Conservation (phyloP, 35 echinoderm and acorn worm genomes). For the Acanthaster planci region DNA sequence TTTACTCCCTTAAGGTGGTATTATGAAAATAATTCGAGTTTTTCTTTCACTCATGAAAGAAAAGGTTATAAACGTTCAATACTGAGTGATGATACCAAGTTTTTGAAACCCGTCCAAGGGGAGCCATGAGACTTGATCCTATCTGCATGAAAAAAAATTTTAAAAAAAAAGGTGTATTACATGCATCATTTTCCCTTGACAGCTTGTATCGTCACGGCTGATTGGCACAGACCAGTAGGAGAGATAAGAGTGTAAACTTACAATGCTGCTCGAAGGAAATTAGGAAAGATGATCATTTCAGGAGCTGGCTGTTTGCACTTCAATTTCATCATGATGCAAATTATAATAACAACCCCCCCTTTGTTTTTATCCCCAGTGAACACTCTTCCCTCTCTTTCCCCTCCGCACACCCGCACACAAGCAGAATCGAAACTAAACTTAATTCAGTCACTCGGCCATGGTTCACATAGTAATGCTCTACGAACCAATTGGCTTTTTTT, state of each 20-base stretch:
- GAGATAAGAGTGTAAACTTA: constrained; percentile 19
- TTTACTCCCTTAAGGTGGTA: no score
- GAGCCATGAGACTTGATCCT: no score
- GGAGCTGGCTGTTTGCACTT: background rate
- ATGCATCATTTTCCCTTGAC: background rate
- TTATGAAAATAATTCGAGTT: no score
- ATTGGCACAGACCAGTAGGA: background rate
- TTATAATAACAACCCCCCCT: background rate
- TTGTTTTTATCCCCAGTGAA: background rate
- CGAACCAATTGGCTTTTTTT: constrained; percentile 8
- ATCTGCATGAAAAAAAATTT: no score
- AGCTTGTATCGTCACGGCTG: constrained; percentile 3
- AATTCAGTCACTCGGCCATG: background rate
- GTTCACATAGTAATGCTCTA: background rate
- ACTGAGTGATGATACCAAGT: no score
- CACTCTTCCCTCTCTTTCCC: no score
- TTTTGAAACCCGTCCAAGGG: no score
- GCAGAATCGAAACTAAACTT: background rate
- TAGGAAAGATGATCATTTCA: constrained; percentile 25
- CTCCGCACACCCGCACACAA: background rate
- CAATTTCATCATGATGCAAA: background rate
- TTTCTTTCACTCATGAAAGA: no score
- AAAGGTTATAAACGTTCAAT: no score
- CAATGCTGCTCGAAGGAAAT: background rate
- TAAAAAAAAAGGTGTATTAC: no score